Percentiles rank a stretch among this genome's conserved stretches.
These are phyloP conservation scores for Plectrocnemia conspersa DNA, from an alignment of 1,140 invertebrate species.

Conservation along the genomic window DNA sequence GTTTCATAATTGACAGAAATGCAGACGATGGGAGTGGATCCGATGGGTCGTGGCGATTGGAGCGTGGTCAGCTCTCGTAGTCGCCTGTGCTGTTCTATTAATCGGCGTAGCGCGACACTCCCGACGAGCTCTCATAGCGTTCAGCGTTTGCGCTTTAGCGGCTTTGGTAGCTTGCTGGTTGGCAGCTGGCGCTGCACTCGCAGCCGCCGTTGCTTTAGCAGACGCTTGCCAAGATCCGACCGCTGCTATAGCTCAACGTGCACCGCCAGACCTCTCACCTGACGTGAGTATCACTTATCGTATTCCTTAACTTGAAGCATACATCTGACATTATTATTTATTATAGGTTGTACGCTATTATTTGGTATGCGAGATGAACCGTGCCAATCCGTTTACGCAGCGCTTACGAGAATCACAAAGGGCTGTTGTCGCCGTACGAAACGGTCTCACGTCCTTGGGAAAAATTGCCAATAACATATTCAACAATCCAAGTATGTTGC, in stretches of 20 bases:
- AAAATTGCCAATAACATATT: constrained; percentile 60
- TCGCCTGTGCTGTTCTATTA: constrained; percentile 74
- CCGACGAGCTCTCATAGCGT: constrained; percentile 77
- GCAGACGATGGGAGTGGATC: constrained; percentile 57
- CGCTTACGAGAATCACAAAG: constrained; percentile 69
- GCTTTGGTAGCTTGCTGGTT: constrained; percentile 89
- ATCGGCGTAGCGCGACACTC: constrained; percentile 79
- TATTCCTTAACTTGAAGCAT: neutral
- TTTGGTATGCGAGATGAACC: constrained; percentile 71
- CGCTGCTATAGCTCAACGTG: constrained; percentile 72
- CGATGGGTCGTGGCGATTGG: constrained; percentile 78
- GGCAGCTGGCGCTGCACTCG: constrained; percentile 76
- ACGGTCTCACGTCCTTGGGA: constrained; percentile 58
- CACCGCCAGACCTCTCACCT: constrained; percentile 63
- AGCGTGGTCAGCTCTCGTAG: constrained; percentile 68
- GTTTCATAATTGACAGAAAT: constrained; percentile 40
- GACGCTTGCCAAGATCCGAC: constrained; percentile 72
- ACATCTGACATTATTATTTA: constrained; percentile 10
- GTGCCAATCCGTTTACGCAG: constrained; percentile 74
- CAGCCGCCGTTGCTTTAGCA: constrained; percentile 73
- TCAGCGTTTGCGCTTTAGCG: constrained; percentile 74
- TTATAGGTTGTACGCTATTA: constrained; percentile 73
- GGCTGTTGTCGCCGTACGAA: constrained; percentile 65
- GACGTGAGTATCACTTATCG: constrained; percentile 42
- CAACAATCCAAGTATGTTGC: constrained; percentile 47